Conservation (phyloP, 1,140 invertebrate species). For the Sinella curviseta region DNA sequence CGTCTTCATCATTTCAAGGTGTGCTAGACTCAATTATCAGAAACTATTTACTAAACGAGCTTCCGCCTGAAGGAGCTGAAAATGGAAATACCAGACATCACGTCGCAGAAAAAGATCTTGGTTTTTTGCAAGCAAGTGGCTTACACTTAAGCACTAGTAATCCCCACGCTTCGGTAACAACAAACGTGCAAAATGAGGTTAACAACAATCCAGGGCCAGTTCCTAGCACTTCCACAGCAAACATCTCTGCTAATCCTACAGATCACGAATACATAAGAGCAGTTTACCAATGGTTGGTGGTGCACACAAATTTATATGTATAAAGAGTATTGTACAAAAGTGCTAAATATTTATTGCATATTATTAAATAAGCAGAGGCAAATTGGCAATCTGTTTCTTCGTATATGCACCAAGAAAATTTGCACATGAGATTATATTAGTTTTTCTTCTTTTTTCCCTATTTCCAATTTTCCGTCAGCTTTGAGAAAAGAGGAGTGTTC, state of each 20-base stretch:
- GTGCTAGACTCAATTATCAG: background rate
- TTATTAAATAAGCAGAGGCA: background rate
- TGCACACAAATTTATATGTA: no score
- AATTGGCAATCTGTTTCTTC: background rate
- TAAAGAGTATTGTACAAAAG: background rate
- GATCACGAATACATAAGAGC: background rate
- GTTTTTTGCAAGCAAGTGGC: background rate
- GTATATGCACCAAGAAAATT: background rate
- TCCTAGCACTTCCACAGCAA: background rate
- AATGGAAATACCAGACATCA: background rate
- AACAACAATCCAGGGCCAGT: background rate
- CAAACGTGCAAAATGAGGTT: no score
- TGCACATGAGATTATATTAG: background rate
- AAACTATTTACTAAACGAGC: conserved; percentile 5
- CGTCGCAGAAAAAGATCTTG: background rate
- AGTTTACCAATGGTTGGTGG: background rate
- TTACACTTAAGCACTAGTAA: no score
- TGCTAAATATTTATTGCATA: background rate
- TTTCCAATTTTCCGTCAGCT: conserved; percentile 23
- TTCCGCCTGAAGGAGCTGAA: background rate
- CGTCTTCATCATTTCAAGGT: background rate
- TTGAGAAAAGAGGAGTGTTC: conserved; percentile 40
- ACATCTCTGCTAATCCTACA: background rate
- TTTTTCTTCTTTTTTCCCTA: background rate
- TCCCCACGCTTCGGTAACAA: no score